Base-by-base conservation (phyloP, 2,797 vertebrate species). In the Hippocampus kuda region DNA sequence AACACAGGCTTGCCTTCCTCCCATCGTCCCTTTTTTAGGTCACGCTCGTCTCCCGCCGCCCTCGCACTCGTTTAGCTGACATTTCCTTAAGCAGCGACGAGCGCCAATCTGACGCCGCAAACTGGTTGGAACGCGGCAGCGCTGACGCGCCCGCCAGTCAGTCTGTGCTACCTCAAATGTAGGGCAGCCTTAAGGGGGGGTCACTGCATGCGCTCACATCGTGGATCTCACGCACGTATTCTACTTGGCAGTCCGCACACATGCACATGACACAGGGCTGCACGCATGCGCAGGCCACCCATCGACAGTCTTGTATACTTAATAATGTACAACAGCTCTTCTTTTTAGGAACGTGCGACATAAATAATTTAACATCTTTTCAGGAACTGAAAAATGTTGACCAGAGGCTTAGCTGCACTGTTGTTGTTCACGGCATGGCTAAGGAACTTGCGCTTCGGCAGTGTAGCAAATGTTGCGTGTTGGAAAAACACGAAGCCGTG, bases 41-140 rank as follows among this genome's bases (percentile, higher is more conserved):
- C 57, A 60, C 27, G 26, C 16, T 60, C 57, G 9, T 60, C 57
- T 18, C 27, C 27, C 27, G 26, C 30, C 27, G 4, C 57, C 57
- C 26, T 30, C 6, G 15, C 57, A 16, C 57, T 60, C 57, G 7
- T 60, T 60, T 60, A 34, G 57, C 57, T 60, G 57, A 60, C 57
- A 60, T 60, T 60, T 60, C 59, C 59, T 60, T 34, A 34, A 60
- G 59, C 59, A 18, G 8, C 20, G 59, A 60, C 30, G 59, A 60
- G 59, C 24, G 24, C 24, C 56, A 11, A 16, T 27, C 24, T 30
- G 59, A 34, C 59, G 27, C 16, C 59, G 8, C 30, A 18, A 60
- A 60, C 57, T 30, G 34, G 57, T 60, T 8, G 2, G 4, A 34
- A 34, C 27, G 5, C 57, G 27, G 27, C 27, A 30, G 6, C 4